Evolutionary conservation across 1,140 invertebrate species (phyloP), one percentile per base, ranked within the genome.

Genomic region (Pteromalus puparum): DNA sequence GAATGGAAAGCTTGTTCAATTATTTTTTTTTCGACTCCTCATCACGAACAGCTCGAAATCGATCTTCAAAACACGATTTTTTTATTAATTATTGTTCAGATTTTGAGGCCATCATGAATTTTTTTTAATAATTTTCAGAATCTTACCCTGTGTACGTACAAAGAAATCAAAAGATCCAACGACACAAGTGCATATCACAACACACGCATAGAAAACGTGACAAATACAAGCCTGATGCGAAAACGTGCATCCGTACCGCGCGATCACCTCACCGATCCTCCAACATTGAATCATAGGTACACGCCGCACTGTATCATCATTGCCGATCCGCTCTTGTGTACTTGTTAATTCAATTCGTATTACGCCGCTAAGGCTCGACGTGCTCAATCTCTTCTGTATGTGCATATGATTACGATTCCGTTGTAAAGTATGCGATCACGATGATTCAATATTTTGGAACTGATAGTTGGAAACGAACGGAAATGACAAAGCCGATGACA

Each of bases 161-260:
- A 42, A 74, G 72, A 38, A 74, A 77, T 42, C 26, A 30, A 77
- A 77, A 24, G 24, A 61, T 65, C 34, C 12, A 34, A 9, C 28
- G 21, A 30, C 28, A 42, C 24, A 46, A 34, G 70, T 48, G 61
- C 34, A 81, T 24, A 48, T 48, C 12, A 70, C 10, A 38, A n/a
- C 21, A 38, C 53, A 42, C 46, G 72, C 53, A 53, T 30, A 76
- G 53, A 74, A 76, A 76, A 76, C 74, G 74, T 53, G 74, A 76
- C 74, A 48, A 76, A 24, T 76, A 76, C 34, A 53, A 76, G 34
- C 34, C 15, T 15, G 72, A 74, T 30, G 72, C 26, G 72, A 74
- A 74, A 74, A 74, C 30, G 28, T 74, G 72, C 67, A 70, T 26
- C 28, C 65, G 65, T 26, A 73, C 26, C 72, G 13, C 34, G 72